Percentiles rank a stretch among this genome's conserved stretches.
These are phyloP conservation scores for Cecidostiba fungosa DNA, from an alignment of 2,888 invertebrate species.

Conservation along the genomic window DNA sequence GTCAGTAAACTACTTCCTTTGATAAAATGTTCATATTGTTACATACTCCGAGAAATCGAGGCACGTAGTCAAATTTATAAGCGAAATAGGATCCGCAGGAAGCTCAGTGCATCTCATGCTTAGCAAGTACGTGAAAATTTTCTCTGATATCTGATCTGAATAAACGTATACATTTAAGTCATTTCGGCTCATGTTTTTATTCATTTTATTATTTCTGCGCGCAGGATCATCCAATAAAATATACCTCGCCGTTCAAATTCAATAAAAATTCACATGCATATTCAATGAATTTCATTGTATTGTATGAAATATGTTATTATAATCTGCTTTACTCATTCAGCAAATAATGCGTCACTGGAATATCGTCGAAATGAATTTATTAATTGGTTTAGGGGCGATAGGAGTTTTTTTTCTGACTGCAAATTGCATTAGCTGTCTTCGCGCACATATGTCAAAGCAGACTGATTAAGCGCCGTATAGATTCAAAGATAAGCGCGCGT, in stretches of 20 bases:
- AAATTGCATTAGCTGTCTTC: background rate
- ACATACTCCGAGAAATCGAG: background rate
- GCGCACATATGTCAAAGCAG: background rate
- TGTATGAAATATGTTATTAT: too few species aligned
- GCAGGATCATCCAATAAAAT: background rate
- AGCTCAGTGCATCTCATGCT: constrained; percentile 10
- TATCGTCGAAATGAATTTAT: background rate
- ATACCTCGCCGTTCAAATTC: too few species aligned
- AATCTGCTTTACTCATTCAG: background rate
- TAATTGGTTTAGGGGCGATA: background rate
- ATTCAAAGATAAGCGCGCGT: background rate
- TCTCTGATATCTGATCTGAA: constrained; percentile 6
- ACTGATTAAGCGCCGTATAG: background rate
- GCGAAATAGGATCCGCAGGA: constrained; percentile 5
- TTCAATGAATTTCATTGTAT: background rate
- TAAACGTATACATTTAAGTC: background rate
- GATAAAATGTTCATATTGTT: background rate
- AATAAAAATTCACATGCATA: too few species aligned
- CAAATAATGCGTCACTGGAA: background rate
- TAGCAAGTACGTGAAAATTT: constrained; percentile 10
- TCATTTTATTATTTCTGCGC: background rate
- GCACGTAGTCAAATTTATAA: constrained; percentile 13
- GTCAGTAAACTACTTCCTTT: background rate
- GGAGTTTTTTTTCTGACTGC: background rate
- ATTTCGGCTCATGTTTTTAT: background rate